phyloP scores from a whole-genome alignment of 1,140 invertebrate genomes.

The Pomacea maculata region DNA sequence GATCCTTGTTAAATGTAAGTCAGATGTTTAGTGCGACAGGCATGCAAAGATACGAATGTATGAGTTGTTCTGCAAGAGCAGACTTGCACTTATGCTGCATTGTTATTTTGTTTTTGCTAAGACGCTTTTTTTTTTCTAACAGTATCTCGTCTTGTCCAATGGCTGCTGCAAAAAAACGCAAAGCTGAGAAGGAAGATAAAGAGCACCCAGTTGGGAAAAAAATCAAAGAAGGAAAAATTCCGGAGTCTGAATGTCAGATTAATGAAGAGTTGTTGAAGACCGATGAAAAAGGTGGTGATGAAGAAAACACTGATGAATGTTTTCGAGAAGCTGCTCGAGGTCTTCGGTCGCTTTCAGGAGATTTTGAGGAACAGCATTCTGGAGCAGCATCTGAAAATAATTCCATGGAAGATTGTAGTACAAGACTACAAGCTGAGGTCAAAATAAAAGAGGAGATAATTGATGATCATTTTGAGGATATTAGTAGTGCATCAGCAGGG shows the following conservation, averaged over 20 bases:
- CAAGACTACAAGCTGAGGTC: slow-evolving; percentile 7
- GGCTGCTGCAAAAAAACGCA: slow-evolving; percentile 45
- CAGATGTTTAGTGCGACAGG: background rate
- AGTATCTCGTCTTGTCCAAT: slow-evolving; percentile 53
- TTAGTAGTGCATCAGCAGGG: background rate
- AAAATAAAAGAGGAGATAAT: slow-evolving; percentile 31
- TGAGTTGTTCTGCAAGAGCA: background rate
- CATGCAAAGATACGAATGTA: background rate
- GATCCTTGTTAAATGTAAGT: background rate
- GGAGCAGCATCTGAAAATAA: background rate
- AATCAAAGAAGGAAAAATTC: background rate
- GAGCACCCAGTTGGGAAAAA: background rate
- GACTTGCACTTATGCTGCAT: background rate
- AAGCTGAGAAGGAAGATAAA: slow-evolving; percentile 27
- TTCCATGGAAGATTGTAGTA: slow-evolving; percentile 11
- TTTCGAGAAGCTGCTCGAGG: slow-evolving; percentile 88
- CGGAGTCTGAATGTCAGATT: background rate
- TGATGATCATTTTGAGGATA: slow-evolving; percentile 19
- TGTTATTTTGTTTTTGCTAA: background rate
- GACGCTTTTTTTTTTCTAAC: slow-evolving; percentile 9
- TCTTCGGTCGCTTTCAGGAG: slow-evolving; percentile 80
- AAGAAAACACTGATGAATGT: slow-evolving; percentile 78
- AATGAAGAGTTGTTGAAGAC: background rate
- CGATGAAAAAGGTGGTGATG: slow-evolving; percentile 36
- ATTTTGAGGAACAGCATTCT: slow-evolving; percentile 30